These are phyloP conservation scores for Leptarthrus brevirostris DNA, from an alignment of 2,888 invertebrate species.

Conservation along the genomic window DNA sequence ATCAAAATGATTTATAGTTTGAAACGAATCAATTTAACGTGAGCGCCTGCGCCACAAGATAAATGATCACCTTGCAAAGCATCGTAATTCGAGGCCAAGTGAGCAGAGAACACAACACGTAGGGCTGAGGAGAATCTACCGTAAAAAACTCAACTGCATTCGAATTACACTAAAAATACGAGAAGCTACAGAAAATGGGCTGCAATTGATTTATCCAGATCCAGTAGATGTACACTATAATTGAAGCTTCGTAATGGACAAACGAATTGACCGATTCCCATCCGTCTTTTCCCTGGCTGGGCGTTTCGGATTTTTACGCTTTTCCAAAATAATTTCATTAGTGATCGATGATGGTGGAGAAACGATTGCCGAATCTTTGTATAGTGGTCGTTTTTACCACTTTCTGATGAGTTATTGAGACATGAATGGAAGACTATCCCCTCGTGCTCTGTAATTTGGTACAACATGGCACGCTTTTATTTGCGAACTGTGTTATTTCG, in stretches of 20 bases:
- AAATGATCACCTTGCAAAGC: conserved; percentile 37
- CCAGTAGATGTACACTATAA: conserved; percentile 4
- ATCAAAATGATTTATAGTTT: conserved; percentile 39
- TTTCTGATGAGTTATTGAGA: neutral
- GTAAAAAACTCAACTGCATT: conserved; percentile 36
- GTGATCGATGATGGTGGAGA: neutral
- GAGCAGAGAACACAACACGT: conserved; percentile 26
- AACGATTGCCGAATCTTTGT: neutral
- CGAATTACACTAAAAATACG: conserved; percentile 35
- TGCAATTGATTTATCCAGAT: neutral
- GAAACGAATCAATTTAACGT: conserved; percentile 45
- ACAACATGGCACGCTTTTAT: conserved; percentile 16
- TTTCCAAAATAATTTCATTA: conserved; percentile 1
- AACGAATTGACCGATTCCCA: conserved; percentile 1
- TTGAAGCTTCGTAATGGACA: neutral
- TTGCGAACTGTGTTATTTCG: neutral
- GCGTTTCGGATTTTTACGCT: conserved; percentile 5
- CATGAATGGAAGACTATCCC: neutral
- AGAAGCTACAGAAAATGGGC: neutral
- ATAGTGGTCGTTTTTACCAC: neutral
- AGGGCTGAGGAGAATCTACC: conserved; percentile 5
- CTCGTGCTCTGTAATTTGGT: neutral
- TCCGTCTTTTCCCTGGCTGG: neutral
- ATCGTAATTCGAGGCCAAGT: conserved; percentile 28
- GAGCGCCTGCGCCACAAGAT: conserved; percentile 44